A percentile compares a stretch with the other conserved stretches of the same genome.
Conservation (phyloP, 2,888 invertebrate genomes). For the Clivina fossor region DNA sequence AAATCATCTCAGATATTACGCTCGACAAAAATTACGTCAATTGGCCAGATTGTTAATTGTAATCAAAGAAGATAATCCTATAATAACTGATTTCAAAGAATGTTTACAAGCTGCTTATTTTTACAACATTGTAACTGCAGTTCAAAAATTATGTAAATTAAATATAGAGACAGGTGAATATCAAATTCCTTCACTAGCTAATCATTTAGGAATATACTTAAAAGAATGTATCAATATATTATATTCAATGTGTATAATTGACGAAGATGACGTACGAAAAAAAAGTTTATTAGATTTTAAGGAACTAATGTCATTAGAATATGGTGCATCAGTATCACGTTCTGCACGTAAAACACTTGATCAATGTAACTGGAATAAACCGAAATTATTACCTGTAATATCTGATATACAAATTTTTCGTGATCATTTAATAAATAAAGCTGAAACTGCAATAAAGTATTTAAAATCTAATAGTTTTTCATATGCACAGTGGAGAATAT, state of each 20-base stretch:
- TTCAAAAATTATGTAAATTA: slow-evolving; percentile 5
- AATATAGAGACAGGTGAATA: slow-evolving; percentile 3
- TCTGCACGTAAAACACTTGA: neutral
- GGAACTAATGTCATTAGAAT: neutral
- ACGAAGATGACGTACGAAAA: slow-evolving; percentile 2
- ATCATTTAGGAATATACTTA: slow-evolving; percentile 8
- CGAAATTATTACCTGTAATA: slow-evolving; percentile 1
- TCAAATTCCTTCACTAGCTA: slow-evolving; percentile 1
- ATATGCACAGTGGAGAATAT: neutral
- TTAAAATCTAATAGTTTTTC: neutral
- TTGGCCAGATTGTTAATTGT: neutral
- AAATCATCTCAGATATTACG: slow-evolving; percentile 1
- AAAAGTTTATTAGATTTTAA: neutral
- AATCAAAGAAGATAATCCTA: neutral
- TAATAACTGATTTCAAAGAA: neutral
- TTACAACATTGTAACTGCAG: neutral
- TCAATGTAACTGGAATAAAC: slow-evolving; percentile 2
- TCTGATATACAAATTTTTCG: slow-evolving; percentile 1
- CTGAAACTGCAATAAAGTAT: neutral
- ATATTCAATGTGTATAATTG: neutral
- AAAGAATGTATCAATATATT: slow-evolving; percentile 9
- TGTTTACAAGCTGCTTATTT: slow-evolving; percentile 6
- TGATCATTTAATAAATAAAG: neutral
- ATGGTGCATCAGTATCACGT: slow-evolving; percentile 3
- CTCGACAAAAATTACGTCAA: slow-evolving; percentile 6